Base-by-base conservation (phyloP, 2,888 invertebrate species). In the Drosophila silvestris region DNA sequence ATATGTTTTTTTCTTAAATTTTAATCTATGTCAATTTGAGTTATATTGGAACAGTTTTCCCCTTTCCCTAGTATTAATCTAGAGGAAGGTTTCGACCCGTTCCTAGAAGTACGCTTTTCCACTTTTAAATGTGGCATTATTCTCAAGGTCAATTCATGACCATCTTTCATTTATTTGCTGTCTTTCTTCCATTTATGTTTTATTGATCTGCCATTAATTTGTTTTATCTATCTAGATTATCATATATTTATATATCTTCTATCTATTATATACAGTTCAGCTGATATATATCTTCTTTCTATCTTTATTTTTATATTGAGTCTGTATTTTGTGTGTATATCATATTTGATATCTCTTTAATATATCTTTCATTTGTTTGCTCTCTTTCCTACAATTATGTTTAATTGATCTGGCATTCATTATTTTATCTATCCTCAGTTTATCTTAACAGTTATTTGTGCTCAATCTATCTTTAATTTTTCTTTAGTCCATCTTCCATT, bases 21-120 rank as follows among this genome's bases (percentile, higher is more conserved):
- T 47, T 6, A 47, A 47, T 47, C 14, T 7, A 22, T 22, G 1
- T 3, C 22, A 44, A 2, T 44, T 44, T 44, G 6, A 44, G 14
- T n/a, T 19, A 0, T 1, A 4, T 0, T 9, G n/a, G n/a, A 9
- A 41, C 10, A 41, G n/a, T 9, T n/a, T 9, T 0, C 4, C 14
- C 7, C 44, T 22, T 47, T 47, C 6, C 22, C 22, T 22, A 0
- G 14, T 22, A 3, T 47, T 47, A 14, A 47, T 7, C 22, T 14
- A 7, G 4, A 44, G 22, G 44, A 14, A 35, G 7, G 14, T 35
- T 35, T 35, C 1, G 33, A 16, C 9, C 22, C 4, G 2, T 16
- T 5, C 22, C 22, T 26, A 16, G 4, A 5, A 26, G 22, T 16
- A 47, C 12, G 12, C 4, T 32, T 14, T n/a, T 14, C 30, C 16